Evolutionary conservation across 2,888 invertebrate species (phyloP).

Genomic region (Eupeodes latifasciatus): DNA sequence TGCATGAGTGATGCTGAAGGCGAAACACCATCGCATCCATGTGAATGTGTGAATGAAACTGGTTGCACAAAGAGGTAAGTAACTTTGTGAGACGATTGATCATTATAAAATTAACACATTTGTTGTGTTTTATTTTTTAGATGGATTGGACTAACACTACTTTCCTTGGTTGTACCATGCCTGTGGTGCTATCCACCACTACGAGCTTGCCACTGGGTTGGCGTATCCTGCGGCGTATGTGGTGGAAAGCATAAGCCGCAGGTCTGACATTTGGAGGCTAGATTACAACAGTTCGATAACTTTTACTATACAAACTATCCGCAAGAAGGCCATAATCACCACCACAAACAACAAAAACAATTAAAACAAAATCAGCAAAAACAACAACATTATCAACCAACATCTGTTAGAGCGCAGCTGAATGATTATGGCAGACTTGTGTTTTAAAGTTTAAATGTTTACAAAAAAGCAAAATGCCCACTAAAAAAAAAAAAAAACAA

Average conservation of each 20-base stretch:
- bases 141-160: constrained; percentile 93
- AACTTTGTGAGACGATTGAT: background rate
- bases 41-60: constrained; percentile 90
- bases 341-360: constrained; percentile 73
- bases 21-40: constrained; percentile 93
- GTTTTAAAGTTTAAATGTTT: constrained; percentile 58
- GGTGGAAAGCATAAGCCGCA: constrained; percentile 91
- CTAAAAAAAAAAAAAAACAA: background rate
- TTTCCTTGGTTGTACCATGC: constrained; percentile 95
- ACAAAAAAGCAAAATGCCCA: background rate
- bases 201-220: constrained; percentile 92
- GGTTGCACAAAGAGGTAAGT: constrained; percentile 89
- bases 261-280: constrained; percentile 84
- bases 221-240: constrained; percentile 91
- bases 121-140: constrained; percentile 80
- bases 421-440: constrained; percentile 81
- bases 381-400: constrained; percentile 78
- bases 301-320: constrained; percentile 75
- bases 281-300: constrained; percentile 81
- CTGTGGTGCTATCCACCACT: constrained; percentile 97
- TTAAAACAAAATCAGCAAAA: constrained; percentile 75
- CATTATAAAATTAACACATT: background rate
- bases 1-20: constrained; percentile 96
- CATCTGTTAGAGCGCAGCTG: constrained; percentile 78
- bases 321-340: constrained; percentile 74